Base-by-base conservation (phyloP, 2,797 vertebrate species). In the Thaleichthys pacificus region DNA sequence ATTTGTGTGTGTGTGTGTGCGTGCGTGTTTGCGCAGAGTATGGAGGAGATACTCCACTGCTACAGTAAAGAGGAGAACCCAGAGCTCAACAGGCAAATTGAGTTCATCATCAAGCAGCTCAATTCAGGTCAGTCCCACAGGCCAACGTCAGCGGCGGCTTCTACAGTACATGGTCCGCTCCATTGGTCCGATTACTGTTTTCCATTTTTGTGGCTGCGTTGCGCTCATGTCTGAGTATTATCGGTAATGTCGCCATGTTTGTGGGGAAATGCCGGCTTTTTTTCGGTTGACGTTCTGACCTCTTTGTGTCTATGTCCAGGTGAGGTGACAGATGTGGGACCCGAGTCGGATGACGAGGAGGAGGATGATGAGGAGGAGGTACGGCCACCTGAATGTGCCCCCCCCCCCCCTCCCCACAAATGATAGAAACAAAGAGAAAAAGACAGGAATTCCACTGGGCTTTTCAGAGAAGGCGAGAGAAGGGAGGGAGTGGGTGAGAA, bases 21-120 rank as follows among this genome's bases (percentile, higher is more conserved):
- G 14, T 80, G 73, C 76, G 28, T 54, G 24, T 75, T 35, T 76
- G 51, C 30, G 57, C 14, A 99, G 98, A 96, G 97, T 54, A 91
- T 99, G 84, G 96, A 99, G 80, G 97, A 99, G 86, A 95, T 98
- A 82, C 92, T 99, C 24, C 83, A 82, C 74, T 97, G 96, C 87
- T 98, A 97, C 92, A 93, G 93, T 82, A 96, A 93, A 86, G 97
- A 98, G 86, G 94, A 95, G 80, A 96, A 92, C 8, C 89, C 92
- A 0, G 95, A 97, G 77, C 94, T 96, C 85, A 94, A 93, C 89
- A 93, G 94, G 61, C 97, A 98, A 87, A 95, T 98, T 62, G 94
- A 97, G 83, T 97, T 95, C 76, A 96, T 99, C 87, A 95, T 99
- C 82, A 94, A 93, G 84, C 96, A 98, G 69, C 95, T 99, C 0